Percentiles rank a stretch among this genome's conserved stretches.
Conservation (phyloP, 2,888 invertebrate species). For the Eustalomyia histrio region DNA sequence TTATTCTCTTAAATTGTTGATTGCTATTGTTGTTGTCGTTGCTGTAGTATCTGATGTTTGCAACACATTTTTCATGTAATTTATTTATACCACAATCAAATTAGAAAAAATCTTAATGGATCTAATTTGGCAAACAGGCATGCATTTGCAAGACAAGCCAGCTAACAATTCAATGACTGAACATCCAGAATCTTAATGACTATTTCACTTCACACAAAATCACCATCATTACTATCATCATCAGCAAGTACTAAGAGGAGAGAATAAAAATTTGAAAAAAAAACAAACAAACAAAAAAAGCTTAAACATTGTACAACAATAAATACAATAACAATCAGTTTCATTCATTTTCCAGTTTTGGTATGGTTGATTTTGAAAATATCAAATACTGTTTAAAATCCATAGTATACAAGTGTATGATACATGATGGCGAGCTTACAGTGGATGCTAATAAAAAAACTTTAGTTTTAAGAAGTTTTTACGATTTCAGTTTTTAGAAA, state of each 20-base stretch:
- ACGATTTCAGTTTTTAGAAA: no score
- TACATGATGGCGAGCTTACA: background rate
- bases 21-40: conserved; percentile 6
- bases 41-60: conserved; percentile 35
- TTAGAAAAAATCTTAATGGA: conserved; percentile 60
- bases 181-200: conserved; percentile 56
- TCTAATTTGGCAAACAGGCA: conserved; percentile 59
- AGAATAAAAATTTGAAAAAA: background rate
- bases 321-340: conserved; percentile 51
- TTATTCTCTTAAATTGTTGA: background rate
- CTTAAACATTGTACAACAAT: background rate
- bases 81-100: conserved; percentile 56
- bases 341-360: conserved; percentile 63
- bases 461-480: no score
- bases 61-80: conserved; percentile 56
- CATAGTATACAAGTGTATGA: background rate
- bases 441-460: conserved; percentile 3
- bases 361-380: conserved; percentile 13
- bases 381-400: background rate
- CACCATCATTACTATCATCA: conserved; percentile 46
- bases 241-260: background rate
- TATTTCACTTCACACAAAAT: conserved; percentile 58
- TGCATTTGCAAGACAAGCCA: conserved; percentile 1
- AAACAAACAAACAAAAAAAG: background rate
- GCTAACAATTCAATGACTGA: conserved; percentile 38